Base-by-base conservation (phyloP, 2,797 vertebrate genomes). In the Ispidina picta region DNA sequence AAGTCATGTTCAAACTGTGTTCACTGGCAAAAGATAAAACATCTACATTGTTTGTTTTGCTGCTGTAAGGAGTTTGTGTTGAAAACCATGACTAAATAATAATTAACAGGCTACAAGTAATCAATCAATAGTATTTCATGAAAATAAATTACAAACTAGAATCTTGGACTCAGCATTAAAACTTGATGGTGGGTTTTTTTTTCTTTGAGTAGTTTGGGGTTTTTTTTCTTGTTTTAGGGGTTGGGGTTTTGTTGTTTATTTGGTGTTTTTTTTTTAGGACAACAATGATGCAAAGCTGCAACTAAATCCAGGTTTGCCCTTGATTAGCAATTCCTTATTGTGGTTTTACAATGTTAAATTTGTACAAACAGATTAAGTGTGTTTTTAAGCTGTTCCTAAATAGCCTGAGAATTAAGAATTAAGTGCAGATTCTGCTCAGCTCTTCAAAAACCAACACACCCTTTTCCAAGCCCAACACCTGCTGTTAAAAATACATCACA, bases 401-500 rank as follows among this genome's bases (percentile, higher is more conserved):
- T 94, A 97, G 94, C 93, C 92, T 97, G 96, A 92, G 97, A 98
- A 97, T 92, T 86, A 96, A 90, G 96, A 97, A 97, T 97, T 96
- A 97, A 96, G 86, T 73, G 83, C 86, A 92, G 76, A 96, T 96
- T 96, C 97, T 96, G 90, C 86, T 92, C 95, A 95, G 91, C 92
- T 94, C 94, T 94, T 97, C 77, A 94, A 95, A 97, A 51, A 22
- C 85, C 86, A 96, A 94, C 74, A 95, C 94, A 92, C 94, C 95
- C 94, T 95, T 96, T 94, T 96, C 82, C 72, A 91, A 95, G 92
- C 86, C 89, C 96, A 97, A 96, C 97, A 98, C 98, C 98, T 98
- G 98, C 95, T 97, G 95, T 96, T 97, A 97, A 97, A 98, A 97
- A 97, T 96, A 96, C 94, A 96, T 93, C 95, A 93, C 95, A 95